phyloP scores from a whole-genome alignment of 2,797 vertebrate genomes.

The Lates japonicus region DNA sequence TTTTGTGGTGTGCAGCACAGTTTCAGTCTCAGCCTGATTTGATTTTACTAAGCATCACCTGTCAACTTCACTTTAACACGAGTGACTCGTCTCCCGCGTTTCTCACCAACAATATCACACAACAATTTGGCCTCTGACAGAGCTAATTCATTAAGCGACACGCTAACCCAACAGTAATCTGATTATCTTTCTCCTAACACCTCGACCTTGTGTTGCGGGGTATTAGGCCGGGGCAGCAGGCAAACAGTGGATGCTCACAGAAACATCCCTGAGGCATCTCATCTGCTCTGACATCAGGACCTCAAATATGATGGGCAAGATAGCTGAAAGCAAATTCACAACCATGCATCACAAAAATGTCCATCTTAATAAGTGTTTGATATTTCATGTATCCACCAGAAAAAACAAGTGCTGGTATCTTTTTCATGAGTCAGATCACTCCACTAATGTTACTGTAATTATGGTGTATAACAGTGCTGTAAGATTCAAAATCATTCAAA shows the following conservation, averaged over 20 bases:
- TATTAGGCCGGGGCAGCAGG: conserved; percentile 1
- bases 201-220: conserved; percentile 29
- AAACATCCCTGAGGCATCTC: conserved; percentile 8
- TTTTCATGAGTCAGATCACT: neutral
- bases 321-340: neutral
- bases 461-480: neutral
- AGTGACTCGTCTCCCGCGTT: neutral
- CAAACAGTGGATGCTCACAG: neutral
- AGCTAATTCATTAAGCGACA: conserved; percentile 61
- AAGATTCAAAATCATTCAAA: neutral
- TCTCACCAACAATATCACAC: conserved; percentile 55
- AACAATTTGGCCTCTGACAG: conserved; percentile 56
- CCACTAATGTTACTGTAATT: neutral
- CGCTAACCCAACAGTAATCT: conserved; percentile 64
- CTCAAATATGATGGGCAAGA: neutral
- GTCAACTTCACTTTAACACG: conserved; percentile 30
- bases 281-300: neutral
- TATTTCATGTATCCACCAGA: too few species aligned
- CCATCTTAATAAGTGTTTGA: neutral
- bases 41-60: conserved; percentile 24
- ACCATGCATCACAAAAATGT: neutral
- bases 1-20: neutral
- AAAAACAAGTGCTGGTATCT: neutral
- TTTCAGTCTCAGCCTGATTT: conserved; percentile 7
- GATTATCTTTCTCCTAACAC: conserved; percentile 62